Base-by-base conservation (phyloP, 2,888 invertebrate species). In the Epinotia brunnichana region DNA sequence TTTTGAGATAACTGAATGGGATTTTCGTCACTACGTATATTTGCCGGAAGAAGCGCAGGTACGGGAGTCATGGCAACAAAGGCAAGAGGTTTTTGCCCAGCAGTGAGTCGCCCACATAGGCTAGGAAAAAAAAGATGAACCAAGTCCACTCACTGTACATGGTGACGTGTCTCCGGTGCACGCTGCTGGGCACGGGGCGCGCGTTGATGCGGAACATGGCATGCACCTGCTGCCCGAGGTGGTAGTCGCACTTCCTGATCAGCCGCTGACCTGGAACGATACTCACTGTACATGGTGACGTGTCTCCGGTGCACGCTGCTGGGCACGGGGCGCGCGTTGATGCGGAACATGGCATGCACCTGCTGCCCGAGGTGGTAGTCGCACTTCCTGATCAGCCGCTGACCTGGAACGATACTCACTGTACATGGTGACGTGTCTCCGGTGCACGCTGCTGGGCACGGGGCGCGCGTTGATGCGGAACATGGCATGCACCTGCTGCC, bases 301-400 rank as follows among this genome's bases (percentile, higher is more conserved):
- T 99, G 98, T 69, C 97, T 94, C 78, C 95, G 95, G 78, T 96
- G 96, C 69, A 89, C 74, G 74, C 80, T 53, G 39, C 76, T 61
- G 74, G 82, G 35, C 77, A 83, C 35, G 24, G 74, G 75, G 0
- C 84, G 72, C 19, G 89, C 88, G 24, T 80, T 82, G 77, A 99
- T 96, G 44, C 99, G 94, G 88, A 98, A 98, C 94, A 99, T 98
- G 11, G 97, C 95, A 87, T 97, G 96, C 2, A 99, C 95, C 76
- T 96, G 95, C 86, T 98, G 98, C 0, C 98, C 97, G 67, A 99
- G 86, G 88, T 99, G 98, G 88, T 98, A 98, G 93, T 99, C 99
- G 10, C 97, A 98, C 89, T 98, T 97, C 78, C 98, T 94, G 72
- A 99, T 94, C 70, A 99, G 93, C 48, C 98, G 95, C 85, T 98